These are phyloP conservation scores for Channa argus DNA, from an alignment of 2,113 vertebrate genomes.

Conservation along the genomic window DNA sequence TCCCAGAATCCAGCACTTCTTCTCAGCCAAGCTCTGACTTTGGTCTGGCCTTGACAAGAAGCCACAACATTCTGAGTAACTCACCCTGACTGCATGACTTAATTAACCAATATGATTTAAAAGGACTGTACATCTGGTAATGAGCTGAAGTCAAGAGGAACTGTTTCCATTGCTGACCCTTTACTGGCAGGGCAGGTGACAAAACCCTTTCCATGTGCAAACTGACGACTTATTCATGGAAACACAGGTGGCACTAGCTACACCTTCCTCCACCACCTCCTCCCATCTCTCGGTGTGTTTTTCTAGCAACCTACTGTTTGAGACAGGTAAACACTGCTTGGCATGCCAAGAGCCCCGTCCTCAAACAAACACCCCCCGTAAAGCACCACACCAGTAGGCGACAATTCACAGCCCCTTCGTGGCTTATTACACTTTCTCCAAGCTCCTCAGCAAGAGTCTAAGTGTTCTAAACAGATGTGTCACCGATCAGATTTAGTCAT, in stretches of 20 bases:
- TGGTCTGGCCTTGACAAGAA: conserved; percentile 3
- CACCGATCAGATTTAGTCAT: conserved; percentile 64
- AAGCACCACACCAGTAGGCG: conserved; percentile 50
- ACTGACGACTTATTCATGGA: conserved; percentile 55
- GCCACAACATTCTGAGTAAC: neutral
- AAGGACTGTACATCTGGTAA: conserved; percentile 1
- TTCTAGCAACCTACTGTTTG: conserved; percentile 37
- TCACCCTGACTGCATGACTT: conserved; percentile 11
- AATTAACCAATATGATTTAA: conserved; percentile 20
- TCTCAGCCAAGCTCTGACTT: neutral
- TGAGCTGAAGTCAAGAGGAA: conserved; percentile 18
- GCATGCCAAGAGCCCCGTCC: conserved; percentile 31
- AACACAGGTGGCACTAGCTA: conserved; percentile 61
- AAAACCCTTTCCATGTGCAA: conserved; percentile 36
- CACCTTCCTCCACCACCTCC: conserved; percentile 41
- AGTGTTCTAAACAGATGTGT: conserved; percentile 33
- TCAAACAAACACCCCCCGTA: conserved; percentile 43
- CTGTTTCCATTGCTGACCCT: conserved; percentile 19
- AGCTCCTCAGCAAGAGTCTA: conserved; percentile 21
- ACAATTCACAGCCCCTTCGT: conserved; percentile 54
- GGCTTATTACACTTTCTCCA: conserved; percentile 49
- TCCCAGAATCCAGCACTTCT: neutral
- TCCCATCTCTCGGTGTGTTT: conserved; percentile 40
- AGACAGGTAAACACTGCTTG: conserved; percentile 43
- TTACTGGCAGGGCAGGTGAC: conserved; percentile 18